Evolutionary conservation across 2,888 invertebrate species (phyloP).

Genomic region (Luffia ferchaultella): DNA sequence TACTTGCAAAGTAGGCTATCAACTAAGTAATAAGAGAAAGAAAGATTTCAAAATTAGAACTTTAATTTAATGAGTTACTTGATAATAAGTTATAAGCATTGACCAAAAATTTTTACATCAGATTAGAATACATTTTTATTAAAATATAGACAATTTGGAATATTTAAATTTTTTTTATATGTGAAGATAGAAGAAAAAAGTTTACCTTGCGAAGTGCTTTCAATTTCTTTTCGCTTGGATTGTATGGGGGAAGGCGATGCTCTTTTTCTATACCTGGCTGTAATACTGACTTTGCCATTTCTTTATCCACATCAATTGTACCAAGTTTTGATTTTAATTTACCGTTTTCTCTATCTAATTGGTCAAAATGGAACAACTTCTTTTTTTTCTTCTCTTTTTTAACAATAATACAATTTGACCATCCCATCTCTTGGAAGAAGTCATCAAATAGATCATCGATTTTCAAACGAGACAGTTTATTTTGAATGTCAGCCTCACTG

Average conservation of each 20-base stretch:
- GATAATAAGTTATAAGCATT: no score
- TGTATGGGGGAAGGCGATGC: slow-evolving; percentile 65
- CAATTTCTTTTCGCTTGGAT: slow-evolving; percentile 63
- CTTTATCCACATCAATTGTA: slow-evolving; percentile 54
- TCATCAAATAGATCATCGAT: slow-evolving; percentile 37
- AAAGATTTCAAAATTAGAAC: neutral
- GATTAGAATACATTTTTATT: no score
- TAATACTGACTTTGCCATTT: slow-evolving; percentile 70
- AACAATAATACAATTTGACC: slow-evolving; percentile 33
- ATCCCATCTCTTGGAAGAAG: slow-evolving; percentile 49
- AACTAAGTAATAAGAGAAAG: no score
- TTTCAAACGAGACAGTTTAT: slow-evolving; percentile 38
- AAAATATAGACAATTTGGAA: no score
- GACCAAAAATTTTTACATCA: no score
- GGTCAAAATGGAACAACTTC: slow-evolving; percentile 40
- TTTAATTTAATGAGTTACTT: no score
- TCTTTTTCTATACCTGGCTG: slow-evolving; percentile 73
- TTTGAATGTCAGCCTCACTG: slow-evolving; percentile 34
- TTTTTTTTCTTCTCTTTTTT: slow-evolving; percentile 31
- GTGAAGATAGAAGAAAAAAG: no score
- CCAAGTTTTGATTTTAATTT: slow-evolving; percentile 47
- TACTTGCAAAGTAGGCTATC: no score
- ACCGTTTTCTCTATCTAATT: slow-evolving; percentile 41
- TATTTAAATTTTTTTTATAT: no score
- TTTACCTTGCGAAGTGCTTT: slow-evolving; percentile 64